Base-by-base conservation (phyloP, 1,140 invertebrate species). In the Mactra quadrangularis region DNA sequence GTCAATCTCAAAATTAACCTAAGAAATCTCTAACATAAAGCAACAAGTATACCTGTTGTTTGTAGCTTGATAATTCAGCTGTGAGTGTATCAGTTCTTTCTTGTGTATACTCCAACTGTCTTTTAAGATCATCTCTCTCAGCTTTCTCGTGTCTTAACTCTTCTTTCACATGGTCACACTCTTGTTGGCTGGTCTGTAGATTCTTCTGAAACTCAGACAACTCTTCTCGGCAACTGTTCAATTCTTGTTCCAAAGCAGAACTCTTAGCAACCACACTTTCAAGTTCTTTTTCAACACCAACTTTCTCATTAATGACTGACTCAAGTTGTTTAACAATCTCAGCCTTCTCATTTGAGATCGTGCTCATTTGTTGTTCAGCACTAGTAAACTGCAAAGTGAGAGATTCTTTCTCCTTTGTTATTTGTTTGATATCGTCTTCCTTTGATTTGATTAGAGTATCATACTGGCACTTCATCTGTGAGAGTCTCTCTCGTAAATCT, bases 21-120 rank as follows among this genome's bases (percentile, higher is more conserved):
- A n/a, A n/a, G n/a, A n/a, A n/a, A n/a, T n/a, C n/a, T n/a, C n/a
- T n/a, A n/a, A n/a, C 53, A 22, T 41, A 41, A 41, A 41, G 15
- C 15, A 41, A 66, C 4, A n/a, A 35, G 38, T n/a, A 11, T 70
- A 87, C 86, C 86, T 87, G 87, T 62, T 86, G 83, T 70, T 83
- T 84, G 13, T 71, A 60, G 41, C 79, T 87, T 31, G 71, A 83
- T 4, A 72, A 53, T 81, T 87, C 87, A 9, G 64, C 72, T 4
- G 66, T 70, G 7, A 81, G 66, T 25, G 64, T 81, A 60, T 81
- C 77, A 59, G 45, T 81, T 29, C 64, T 55, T n/a, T 81, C 77
- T 33, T 68, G 62, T 15, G 62, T 70, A 33, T 75, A 64, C 27
- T 81, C 55, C 53, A 85, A n/a, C 74, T 88, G 74, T 13, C 53